Base-by-base conservation (phyloP, 2,113 vertebrate species). In the Toxotes chatareus region DNA sequence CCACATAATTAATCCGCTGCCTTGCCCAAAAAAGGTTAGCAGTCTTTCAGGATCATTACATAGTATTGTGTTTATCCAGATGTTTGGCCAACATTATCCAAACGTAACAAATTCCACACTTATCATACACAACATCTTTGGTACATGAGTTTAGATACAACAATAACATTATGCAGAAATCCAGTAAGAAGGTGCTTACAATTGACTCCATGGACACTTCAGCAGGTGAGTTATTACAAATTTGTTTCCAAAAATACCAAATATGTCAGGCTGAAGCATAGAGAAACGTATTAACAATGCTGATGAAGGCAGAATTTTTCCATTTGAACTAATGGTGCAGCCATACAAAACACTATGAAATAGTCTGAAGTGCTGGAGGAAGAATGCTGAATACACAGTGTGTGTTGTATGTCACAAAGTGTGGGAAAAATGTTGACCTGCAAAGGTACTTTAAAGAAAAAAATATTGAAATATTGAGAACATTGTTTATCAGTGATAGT, bases 181-280 rank as follows among this genome's bases (percentile, higher is more conserved):
- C 47, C 4, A 27, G 5, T 12, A 42, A 60, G 1, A 53, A 14
- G 1, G 44, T 40, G 23, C 10, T 7, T 42, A 66, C n/a, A 38
- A 23, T 71, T 46, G 38, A 23, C 27, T 57, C n/a, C 14, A 47
- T 7, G 16, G 16, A 49, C 19, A 57, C 27, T 27, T 27, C 27
- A 27, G 21, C 8, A 17, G 1, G 11, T 65, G 16, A 62, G 4
- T 27, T 12, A 77, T 40, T 36, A 32, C 6, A 72, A 62, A 78
- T 75, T 27, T 56, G 32, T 63, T 74, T 27, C 17, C 4, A 74
- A 79, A 67, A 57, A 73, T 31, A 62, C 21, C 10, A 14, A 53
- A n/a, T 27, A 63, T 51, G 9, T 68, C 31, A 66, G 31, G 19
- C 46, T 38, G 17, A 34, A 49, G 65, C 5, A 60, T 6, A 53